Conservation (phyloP, 64 coral and sea anemone genomes). For the Anthopleura sola region DNA sequence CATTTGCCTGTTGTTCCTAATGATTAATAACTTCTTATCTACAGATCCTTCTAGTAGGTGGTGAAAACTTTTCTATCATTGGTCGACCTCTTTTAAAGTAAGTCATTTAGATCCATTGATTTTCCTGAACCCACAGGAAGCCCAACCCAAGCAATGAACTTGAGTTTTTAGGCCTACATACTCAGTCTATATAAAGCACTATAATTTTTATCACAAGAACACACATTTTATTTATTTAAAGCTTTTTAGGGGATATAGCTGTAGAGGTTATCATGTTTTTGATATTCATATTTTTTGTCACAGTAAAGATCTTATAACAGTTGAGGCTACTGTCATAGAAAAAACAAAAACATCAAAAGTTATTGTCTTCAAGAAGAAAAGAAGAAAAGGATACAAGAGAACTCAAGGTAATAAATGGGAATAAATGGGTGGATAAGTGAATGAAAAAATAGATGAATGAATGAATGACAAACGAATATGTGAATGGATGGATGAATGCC, state of each 20-base stretch:
- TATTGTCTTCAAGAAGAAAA: conserved; percentile 94
- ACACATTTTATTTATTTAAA: no score
- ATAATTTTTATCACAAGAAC: no score
- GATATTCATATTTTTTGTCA: neutral
- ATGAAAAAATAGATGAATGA: neutral
- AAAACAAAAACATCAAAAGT: conserved; percentile 91
- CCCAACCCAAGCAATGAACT: no score
- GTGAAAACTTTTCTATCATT: conserved; percentile 89
- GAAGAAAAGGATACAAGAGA: conserved; percentile 93
- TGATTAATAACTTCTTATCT: neutral
- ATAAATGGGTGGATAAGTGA: neutral
- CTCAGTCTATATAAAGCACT: no score
- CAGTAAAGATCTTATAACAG: conserved; percentile 65
- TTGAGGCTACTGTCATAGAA: conserved; percentile 85
- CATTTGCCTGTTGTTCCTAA: neutral
- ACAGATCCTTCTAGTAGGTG: conserved; percentile 84
- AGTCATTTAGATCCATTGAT: conserved; percentile 3
- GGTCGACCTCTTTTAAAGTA: conserved; percentile 84
- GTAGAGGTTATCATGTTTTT: no score
- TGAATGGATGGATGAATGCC: neutral
- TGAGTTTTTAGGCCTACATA: no score
- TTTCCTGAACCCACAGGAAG: neutral
- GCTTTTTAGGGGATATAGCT: no score
- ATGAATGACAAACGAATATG: neutral
- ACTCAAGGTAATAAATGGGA: conserved; percentile 60